Base-by-base conservation (phyloP, 1,140 invertebrate species). In the Ruditapes philippinarum region DNA sequence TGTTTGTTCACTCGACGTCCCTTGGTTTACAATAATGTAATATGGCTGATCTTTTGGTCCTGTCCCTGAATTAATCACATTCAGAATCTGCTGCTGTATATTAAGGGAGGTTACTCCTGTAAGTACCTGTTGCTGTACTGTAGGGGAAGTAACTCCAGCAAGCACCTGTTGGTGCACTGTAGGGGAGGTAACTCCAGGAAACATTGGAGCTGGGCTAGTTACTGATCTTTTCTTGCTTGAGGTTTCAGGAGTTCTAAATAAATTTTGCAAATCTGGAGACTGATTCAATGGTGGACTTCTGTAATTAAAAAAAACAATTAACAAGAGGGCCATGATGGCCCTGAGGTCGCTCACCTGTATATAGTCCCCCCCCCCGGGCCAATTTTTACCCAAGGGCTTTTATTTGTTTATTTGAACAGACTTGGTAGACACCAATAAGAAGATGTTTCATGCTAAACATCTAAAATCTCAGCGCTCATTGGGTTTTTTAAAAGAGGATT, bases 41-140 rank as follows among this genome's bases (percentile, higher is more conserved):
- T 86, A 86, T 28, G 70, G 51, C 33, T 86, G 33, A 62, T 86
- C 84, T 60, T 86, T 86, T 11, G 84, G 73, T 28, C 28, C 70
- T 40, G 49, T 76, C 9, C 25, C 31, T n/a, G 84, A 86, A 28
- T 60, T 60, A 2, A 86, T 74, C 31, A 86, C 33, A 33, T 84
- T 38, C 45, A 57, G 70, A 7, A 84, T 51, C 81, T 84, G 62
- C n/a, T n/a, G n/a, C n/a, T n/a, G n/a, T n/a, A n/a, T n/a, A n/a
- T n/a, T n/a, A n/a, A n/a, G n/a, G n/a, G n/a, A n/a, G n/a, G n/a
- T n/a, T n/a, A n/a, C n/a, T n/a, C n/a, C n/a, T n/a, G n/a, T n/a
- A n/a, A n/a, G n/a, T n/a, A n/a, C n/a, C 81, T 84, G 62, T 33
- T 84, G 62, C 45, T 84, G 62, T 0, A 84, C 49, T 28, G n/a